Evolutionary conservation across 2,797 vertebrate genomes (phyloP).

Genomic region (Silurus lanzhouensis): DNA sequence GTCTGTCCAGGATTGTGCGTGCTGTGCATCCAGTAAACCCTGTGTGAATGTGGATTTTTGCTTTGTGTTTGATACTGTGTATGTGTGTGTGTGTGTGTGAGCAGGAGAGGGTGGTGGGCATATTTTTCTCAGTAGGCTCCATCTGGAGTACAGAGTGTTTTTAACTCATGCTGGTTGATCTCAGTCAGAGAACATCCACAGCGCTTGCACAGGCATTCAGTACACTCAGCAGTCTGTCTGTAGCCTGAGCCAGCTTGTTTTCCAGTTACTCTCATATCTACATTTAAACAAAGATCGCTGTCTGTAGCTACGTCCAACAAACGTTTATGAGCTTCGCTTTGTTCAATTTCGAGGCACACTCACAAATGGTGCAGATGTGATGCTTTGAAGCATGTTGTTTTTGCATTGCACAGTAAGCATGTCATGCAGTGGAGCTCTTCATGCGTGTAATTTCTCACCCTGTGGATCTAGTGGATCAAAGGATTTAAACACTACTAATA

Average conservation of each 20-base stretch:
- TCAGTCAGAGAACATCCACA: conserved; percentile 20
- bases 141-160: conserved; percentile 34
- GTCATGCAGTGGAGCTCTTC: background rate
- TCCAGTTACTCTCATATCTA: background rate
- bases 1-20: conserved; percentile 10
- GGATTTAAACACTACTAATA: conserved; percentile 7
- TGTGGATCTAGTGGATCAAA: background rate
- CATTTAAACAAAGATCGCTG: background rate
- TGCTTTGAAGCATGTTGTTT: background rate
- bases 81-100: background rate
- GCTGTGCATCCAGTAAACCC: background rate
- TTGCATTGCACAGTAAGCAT: background rate
- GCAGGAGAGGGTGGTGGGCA: conserved; percentile 5
- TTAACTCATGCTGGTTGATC: conserved; percentile 19
- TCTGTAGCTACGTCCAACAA: background rate
- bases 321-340: background rate
- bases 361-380: background rate
- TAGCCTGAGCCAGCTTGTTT: background rate
- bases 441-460: background rate
- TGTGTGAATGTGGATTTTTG: conserved; percentile 38
- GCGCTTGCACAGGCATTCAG: conserved; percentile 7
- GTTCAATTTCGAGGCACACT: background rate
- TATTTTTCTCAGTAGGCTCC: conserved; percentile 7
- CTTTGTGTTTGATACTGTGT: conserved; percentile 15
- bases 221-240: conserved; percentile 15